Percentiles rank a stretch among this genome's conserved stretches.
phyloP scores from a whole-genome alignment of 2,888 invertebrate species.

The Heterodera filipjevi region DNA sequence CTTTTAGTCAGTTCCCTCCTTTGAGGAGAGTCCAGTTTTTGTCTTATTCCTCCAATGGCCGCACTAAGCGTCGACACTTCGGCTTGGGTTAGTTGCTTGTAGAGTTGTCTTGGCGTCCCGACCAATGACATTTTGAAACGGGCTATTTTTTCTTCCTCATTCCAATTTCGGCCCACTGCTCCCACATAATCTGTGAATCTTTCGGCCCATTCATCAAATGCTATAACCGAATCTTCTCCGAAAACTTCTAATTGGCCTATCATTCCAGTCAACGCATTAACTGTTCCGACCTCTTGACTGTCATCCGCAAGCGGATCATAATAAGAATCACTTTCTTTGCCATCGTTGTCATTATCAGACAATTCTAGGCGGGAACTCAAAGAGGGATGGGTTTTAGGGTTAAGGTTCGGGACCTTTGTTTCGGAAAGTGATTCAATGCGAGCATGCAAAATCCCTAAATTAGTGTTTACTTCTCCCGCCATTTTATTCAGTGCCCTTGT shows the following conservation, averaged over 20 bases:
- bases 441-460: no score
- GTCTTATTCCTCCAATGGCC: not conserved
- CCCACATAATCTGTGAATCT: not conserved
- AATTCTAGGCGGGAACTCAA: no score
- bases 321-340: no score
- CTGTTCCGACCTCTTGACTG: not conserved
- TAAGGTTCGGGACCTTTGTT: no score
- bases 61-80: not conserved
- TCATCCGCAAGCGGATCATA: no score
- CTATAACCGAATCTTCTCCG: not conserved
- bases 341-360: no score
- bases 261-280: not conserved
- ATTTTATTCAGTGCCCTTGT: no score
- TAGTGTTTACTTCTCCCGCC: no score
- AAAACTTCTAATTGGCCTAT: conserved; percentile 1
- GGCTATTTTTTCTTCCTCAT: conserved; percentile 3
- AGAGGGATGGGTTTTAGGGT: no score
- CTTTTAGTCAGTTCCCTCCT: not conserved
- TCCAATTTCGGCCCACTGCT: not conserved
- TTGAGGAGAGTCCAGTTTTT: conserved; percentile 8
- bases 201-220: conserved; percentile 11
- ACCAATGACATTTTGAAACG: not conserved
- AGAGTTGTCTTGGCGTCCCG: not conserved
- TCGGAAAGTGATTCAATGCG: no score
- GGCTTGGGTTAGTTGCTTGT: not conserved